Conservation (phyloP, 2,113 vertebrate genomes). For the Girardinichthys multiradiatus region DNA sequence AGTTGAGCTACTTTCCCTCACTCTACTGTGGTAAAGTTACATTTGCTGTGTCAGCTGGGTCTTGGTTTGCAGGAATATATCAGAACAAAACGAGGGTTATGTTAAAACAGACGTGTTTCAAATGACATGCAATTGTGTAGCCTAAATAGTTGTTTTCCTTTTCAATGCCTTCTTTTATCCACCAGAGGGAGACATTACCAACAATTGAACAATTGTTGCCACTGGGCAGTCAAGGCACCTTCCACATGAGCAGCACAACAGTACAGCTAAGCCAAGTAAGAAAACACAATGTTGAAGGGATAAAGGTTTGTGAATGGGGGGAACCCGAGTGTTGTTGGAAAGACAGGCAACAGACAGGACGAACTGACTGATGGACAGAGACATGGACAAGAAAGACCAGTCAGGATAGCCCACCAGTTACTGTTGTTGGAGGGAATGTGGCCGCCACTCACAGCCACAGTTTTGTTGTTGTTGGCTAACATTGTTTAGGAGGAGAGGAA, state of each 20-base stretch:
- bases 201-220: neutral
- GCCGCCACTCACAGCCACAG: slow-evolving; percentile 76
- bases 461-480: slow-evolving; percentile 80
- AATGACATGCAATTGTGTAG: too few species aligned
- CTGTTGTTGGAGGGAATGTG: slow-evolving; percentile 79
- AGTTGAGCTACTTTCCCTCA: too few species aligned
- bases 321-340: slow-evolving; percentile 56
- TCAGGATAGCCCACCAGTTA: slow-evolving; percentile 83
- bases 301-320: slow-evolving; percentile 27
- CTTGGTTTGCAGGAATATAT: too few species aligned
- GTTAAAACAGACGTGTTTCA: too few species aligned
- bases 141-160: neutral
- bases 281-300: neutral
- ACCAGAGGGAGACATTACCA: slow-evolving; percentile 1
- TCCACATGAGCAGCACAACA: neutral
- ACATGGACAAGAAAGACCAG: slow-evolving; percentile 63
- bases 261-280: neutral
- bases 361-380: slow-evolving; percentile 67
- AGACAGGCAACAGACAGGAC: slow-evolving; percentile 64
- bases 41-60: too few species aligned
- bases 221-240: neutral
- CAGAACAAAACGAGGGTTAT: too few species aligned
- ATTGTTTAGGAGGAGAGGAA: slow-evolving; percentile 69
- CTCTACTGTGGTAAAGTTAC: too few species aligned
- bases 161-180: neutral